Evolutionary conservation across 2,888 invertebrate genomes (phyloP).

Genomic region (Nymphalis polychloros): DNA sequence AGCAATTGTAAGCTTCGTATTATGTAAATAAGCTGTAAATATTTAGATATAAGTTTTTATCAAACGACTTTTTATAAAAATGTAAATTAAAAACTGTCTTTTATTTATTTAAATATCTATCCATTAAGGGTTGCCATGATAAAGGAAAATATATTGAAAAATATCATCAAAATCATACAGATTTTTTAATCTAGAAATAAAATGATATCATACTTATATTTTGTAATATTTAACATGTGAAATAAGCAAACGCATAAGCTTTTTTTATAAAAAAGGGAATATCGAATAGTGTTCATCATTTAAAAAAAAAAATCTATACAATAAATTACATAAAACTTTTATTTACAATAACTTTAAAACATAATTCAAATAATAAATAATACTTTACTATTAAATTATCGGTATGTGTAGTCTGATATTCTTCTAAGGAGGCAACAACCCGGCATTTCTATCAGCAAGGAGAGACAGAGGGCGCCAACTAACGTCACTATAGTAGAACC

Average conservation of each 20-base stretch:
- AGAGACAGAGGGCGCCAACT: slow-evolving; percentile 68
- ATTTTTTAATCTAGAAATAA: too few species aligned
- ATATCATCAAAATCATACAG: too few species aligned
- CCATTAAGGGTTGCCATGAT: too few species aligned
- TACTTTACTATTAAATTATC: slow-evolving; percentile 22
- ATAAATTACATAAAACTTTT: slow-evolving; percentile 15
- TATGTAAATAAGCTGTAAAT: slow-evolving; percentile 74
- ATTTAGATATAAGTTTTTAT: slow-evolving; percentile 52
- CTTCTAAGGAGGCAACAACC: slow-evolving; percentile 78
- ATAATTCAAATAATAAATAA: background rate
- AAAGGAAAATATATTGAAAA: too few species aligned
- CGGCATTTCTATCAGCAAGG: slow-evolving; percentile 83
- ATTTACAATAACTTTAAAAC: slow-evolving; percentile 6
- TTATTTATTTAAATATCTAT: background rate
- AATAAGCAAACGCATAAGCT: too few species aligned
- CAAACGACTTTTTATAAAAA: slow-evolving; percentile 40
- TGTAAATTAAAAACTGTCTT: slow-evolving; percentile 17
- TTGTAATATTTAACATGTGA: too few species aligned
- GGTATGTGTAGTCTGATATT: slow-evolving; percentile 65
- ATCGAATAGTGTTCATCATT: too few species aligned
- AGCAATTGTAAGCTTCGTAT: slow-evolving; percentile 36
- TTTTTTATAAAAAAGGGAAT: too few species aligned
- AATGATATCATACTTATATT: too few species aligned
- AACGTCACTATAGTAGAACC: slow-evolving; percentile 73
- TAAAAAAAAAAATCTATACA: background rate